A percentile compares a stretch with the other conserved stretches of the same genome.
phyloP scores from a whole-genome alignment of 2,797 vertebrate species.

The Mallotus villosus region DNA sequence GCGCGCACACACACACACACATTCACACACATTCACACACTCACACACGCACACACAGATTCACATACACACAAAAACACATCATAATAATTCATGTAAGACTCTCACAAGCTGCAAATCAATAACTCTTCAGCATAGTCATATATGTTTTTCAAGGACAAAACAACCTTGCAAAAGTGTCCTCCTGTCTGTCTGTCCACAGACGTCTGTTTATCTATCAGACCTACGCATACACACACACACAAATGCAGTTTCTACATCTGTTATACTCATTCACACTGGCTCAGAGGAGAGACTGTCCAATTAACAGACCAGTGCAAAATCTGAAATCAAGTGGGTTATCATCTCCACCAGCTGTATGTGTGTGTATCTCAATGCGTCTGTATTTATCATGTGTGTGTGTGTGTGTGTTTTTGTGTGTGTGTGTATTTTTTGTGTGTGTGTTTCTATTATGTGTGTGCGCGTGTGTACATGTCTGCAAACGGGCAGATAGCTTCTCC shows the following conservation, averaged over 20 bases:
- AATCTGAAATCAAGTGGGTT: background rate
- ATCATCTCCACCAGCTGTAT: constrained; percentile 14
- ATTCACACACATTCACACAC: background rate
- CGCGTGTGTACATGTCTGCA: constrained; percentile 15
- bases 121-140: too few relatives aligned
- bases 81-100: background rate
- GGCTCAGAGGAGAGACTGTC: too few relatives aligned
- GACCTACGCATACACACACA: too few relatives aligned
- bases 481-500: constrained; percentile 17
- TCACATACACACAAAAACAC: constrained; percentile 25
- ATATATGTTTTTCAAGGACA: too few relatives aligned
- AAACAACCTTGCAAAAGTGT: too few relatives aligned
- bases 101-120: constrained; percentile 3
- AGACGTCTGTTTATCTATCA: too few relatives aligned
- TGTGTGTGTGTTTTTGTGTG: constrained; percentile 3
- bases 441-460: constrained; percentile 9
- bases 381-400: constrained; percentile 20
- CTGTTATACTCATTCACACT: too few relatives aligned
- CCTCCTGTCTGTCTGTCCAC: too few relatives aligned
- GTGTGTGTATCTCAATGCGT: constrained; percentile 11
- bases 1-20: constrained; percentile 4
- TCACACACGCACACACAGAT: background rate
- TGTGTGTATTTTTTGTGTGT: background rate
- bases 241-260: too few relatives aligned
- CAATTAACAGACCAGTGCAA: too few relatives aligned